phyloP scores from a whole-genome alignment of 2,113 vertebrate species.

The Taurulus bubalis region DNA sequence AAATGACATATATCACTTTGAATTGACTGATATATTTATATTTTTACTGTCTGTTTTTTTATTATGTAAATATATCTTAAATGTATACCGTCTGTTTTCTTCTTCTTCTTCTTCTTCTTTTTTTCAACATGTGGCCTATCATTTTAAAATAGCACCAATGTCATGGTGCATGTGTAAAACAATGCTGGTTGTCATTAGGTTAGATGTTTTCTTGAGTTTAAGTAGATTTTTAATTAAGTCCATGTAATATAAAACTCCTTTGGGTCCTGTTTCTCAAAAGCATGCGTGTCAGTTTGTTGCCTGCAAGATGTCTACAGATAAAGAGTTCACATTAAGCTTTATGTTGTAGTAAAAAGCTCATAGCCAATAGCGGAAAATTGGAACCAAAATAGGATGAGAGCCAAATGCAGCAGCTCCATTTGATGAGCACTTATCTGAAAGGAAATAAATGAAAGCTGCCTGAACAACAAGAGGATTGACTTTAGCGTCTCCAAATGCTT shows the following conservation, averaged over 20 bases:
- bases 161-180: neutral
- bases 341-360: neutral
- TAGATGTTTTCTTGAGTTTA: neutral
- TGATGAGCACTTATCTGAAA: slow-evolving; percentile 3
- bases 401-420: neutral
- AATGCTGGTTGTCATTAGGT: neutral
- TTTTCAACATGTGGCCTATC: neutral
- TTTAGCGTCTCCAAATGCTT: neutral
- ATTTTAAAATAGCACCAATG: neutral
- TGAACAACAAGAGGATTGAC: slow-evolving; percentile 13
- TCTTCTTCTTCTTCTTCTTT: too few relatives aligned
- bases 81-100: neutral
- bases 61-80: neutral
- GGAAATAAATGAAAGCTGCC: slow-evolving; percentile 5
- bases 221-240: neutral
- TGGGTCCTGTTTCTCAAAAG: neutral
- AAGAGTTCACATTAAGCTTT: neutral
- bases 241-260: neutral
- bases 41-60: neutral
- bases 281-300: neutral
- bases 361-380: neutral
- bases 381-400: neutral
- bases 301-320: neutral
- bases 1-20: neutral
- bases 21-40: neutral